Evolutionary conservation across 2,888 invertebrate genomes (phyloP).

Genomic region (Euspilapteryx auroguttella): DNA sequence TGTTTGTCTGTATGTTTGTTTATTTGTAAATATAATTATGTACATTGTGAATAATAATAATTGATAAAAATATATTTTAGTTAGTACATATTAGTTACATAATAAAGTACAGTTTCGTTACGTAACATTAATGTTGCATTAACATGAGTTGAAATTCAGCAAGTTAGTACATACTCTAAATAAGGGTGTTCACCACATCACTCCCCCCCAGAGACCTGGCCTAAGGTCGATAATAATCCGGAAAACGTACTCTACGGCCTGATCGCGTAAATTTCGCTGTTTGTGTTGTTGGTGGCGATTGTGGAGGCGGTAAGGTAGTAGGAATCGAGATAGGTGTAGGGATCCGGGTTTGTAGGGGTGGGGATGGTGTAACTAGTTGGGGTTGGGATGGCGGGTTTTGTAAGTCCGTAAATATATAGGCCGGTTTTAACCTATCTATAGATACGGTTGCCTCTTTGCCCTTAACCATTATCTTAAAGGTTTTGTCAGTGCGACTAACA

Average conservation of each 20-base stretch:
- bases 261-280: background rate
- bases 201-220: slow-evolving; percentile 1
- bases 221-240: background rate
- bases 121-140: no score
- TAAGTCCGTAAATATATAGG: slow-evolving; percentile 7
- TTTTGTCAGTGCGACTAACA: slow-evolving; percentile 9
- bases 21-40: no score
- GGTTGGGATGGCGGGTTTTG: background rate
- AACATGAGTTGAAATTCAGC: no score
- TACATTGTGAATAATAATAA: no score
- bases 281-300: background rate
- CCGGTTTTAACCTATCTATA: slow-evolving; percentile 13
- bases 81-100: no score
- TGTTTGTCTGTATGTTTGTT: no score
- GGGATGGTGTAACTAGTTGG: background rate
- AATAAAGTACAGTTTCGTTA: no score
- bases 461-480: slow-evolving; percentile 9
- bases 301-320: background rate
- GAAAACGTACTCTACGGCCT: background rate
- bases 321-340: background rate
- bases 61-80: no score
- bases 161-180: no score
- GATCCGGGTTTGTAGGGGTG: background rate
- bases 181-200: no score
- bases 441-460: slow-evolving; percentile 10